Base-by-base conservation (phyloP, 1,140 invertebrate genomes). In the Sycophaga agraensis region DNA sequence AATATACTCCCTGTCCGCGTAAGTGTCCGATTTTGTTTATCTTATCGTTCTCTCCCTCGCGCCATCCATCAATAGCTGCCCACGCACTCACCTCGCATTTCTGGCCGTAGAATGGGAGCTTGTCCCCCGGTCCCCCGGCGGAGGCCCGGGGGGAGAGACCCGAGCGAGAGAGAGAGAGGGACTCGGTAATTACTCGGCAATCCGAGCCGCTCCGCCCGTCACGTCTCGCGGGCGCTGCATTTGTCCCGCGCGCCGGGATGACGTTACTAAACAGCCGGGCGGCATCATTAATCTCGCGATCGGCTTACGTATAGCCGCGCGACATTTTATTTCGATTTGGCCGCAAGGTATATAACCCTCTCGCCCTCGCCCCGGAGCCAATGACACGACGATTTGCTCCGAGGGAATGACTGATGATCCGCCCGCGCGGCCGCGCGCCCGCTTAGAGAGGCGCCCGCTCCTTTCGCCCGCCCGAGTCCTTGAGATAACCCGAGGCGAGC, bases 321-420 rank as follows among this genome's bases (percentile, higher is more conserved):
- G 54, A 64, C 54, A 64, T 64, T 64, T 64, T 59, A 53, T 64
- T 58, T 61, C 59, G 59, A 55, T 53, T 60, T 60, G 53, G 24
- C 46, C 58, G 28, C 58, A 53, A 60, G 39, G 59, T 60, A 53
- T 14, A 17, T 54, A 17, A 19, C 49, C 11, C 21, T 54, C 40
- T 45, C 39, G 7, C 7, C 14, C 40, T 46, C 9, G 3, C 17
- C n/a, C 31, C 4, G 14, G 46, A 64, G 60, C 39, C 58, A 68
- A 66, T 66, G 67, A 66, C 67, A 66, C 55, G 62, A 59, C 59
- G 35, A 64, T 66, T 62, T 62, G 61, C 64, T 59, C 24, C 5
- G 28, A 24, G 7, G 17, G 49, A 68, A 58, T 66, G 64, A 66
- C 56, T 64, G 60, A 68, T 68, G 62, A 57, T 63, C 42, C 34